These are phyloP conservation scores for Acrossocheilus wenchowensis DNA, from an alignment of 2,797 vertebrate genomes.

Conservation along the genomic window DNA sequence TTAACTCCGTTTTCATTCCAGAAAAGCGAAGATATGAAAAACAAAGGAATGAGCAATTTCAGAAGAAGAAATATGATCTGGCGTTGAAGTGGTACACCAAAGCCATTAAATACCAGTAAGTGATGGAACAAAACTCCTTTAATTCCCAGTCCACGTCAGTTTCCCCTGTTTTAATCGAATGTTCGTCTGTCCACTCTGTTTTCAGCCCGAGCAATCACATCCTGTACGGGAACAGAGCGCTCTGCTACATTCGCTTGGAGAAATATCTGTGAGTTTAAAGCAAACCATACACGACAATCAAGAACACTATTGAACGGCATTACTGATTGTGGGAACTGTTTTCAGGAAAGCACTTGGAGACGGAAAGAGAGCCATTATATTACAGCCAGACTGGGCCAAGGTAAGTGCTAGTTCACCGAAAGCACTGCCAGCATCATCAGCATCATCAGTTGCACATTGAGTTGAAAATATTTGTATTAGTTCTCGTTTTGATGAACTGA, in stretches of 20 bases:
- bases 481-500: neutral
- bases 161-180: conserved; percentile 8
- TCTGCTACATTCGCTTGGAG: conserved; percentile 83
- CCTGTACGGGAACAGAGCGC: conserved; percentile 91
- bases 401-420: conserved; percentile 68
- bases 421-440: neutral
- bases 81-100: conserved; percentile 85
- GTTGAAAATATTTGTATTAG: neutral
- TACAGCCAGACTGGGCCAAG: conserved; percentile 90
- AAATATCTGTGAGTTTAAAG: conserved; percentile 85
- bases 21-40: conserved; percentile 87
- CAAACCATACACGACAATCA: too few relatives aligned
- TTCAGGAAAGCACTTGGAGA: conserved; percentile 87
- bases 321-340: conserved; percentile 16
- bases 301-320: neutral
- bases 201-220: conserved; percentile 88
- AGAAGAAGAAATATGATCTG: conserved; percentile 76
- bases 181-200: neutral
- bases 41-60: conserved; percentile 84
- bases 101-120: conserved; percentile 88
- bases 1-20: conserved; percentile 58
- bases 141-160: neutral
- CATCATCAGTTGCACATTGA: neutral
- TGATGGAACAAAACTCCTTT: neutral
- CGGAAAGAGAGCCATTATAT: conserved; percentile 87